Base-by-base conservation (phyloP, 2,113 vertebrate species). In the Columba janthina region DNA sequence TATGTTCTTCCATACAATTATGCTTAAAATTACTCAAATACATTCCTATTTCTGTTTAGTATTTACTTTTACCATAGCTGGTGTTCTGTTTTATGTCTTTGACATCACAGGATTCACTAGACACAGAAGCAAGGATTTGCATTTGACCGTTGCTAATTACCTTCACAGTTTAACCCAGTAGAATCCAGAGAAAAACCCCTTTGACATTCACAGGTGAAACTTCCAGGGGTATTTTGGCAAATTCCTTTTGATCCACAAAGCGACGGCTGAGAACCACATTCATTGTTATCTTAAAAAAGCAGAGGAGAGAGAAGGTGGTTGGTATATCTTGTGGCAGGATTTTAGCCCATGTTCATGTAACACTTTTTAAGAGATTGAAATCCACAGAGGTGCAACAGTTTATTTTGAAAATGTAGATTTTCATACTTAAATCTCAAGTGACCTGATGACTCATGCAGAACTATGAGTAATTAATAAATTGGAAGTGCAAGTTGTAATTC, bases 191-290 rank as follows among this genome's bases (percentile, higher is more conserved):
- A 98, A 97, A 98, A 99, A 53, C 98, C 98, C 82, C 98, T 95
- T 50, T 98, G 98, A 89, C 98, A 99, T 78, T 98, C 98, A 46
- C 98, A 99, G 86, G 94, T 97, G 91, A 98, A 99, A 94, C 98
- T 99, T 56, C 99, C 99, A 29, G 98, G 98, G 18, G 98, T 98
- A 84, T 99, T 99, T 58, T 98, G 98, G 74, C 98, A 99, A 76
- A 98, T 97, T 58, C 98, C 98, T 85, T 98, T 98, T 60, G 97
- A 92, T 28, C 98, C 98, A 88, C 99, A 99, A 6, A 98, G 96
- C 1, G 81, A 97, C 38, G 98, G 94, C 72, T 98, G 98, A 60
- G 98, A 97, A 50, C 97, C 98, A 96, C 98, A 99, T 88, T 99
- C 98, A 34, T 99, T 98, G 88, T 98, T 98, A 94, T 99, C 98